Evolutionary conservation across 1,140 invertebrate genomes (phyloP).

Genomic region (Drosophila guanche): DNA sequence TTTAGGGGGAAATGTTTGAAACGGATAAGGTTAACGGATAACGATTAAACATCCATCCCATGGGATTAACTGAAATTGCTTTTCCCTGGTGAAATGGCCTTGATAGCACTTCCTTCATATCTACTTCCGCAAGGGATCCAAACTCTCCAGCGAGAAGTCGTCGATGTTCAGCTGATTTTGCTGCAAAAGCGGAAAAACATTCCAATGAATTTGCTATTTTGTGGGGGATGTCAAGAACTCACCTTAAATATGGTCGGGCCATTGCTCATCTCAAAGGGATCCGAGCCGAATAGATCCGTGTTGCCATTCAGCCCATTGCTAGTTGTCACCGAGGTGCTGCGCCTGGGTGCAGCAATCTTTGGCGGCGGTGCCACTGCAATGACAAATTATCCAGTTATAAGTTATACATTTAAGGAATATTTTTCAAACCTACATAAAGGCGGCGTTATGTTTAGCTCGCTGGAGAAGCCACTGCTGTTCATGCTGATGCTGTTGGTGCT

Average conservation of each 20-base stretch:
- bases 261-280: slow-evolving; percentile 85
- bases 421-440: slow-evolving; percentile 86
- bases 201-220: neutral
- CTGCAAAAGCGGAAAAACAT: slow-evolving; percentile 44
- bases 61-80: slow-evolving; percentile 20
- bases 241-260: slow-evolving; percentile 78
- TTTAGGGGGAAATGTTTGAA: neutral
- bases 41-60: slow-evolving; percentile 9
- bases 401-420: neutral
- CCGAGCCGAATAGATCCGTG: slow-evolving; percentile 88
- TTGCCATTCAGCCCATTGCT: slow-evolving; percentile 84
- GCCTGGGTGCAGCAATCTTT: slow-evolving; percentile 86
- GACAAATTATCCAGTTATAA: slow-evolving; percentile 4
- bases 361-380: slow-evolving; percentile 91
- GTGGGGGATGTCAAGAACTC: neutral
- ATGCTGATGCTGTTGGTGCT: slow-evolving; percentile 63
- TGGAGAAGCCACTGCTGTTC: slow-evolving; percentile 74
- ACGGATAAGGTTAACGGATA: slow-evolving; percentile 15
- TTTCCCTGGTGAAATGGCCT: slow-evolving; percentile 59
- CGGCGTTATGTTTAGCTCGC: slow-evolving; percentile 84
- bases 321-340: slow-evolving; percentile 62
- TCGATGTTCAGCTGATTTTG: slow-evolving; percentile 85
- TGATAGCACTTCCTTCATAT: slow-evolving; percentile 54
- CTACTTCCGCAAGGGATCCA: slow-evolving; percentile 89
- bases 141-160: slow-evolving; percentile 93